These are phyloP conservation scores for Psittacus erithacus DNA, from an alignment of 2,113 vertebrate genomes.

Conservation along the genomic window DNA sequence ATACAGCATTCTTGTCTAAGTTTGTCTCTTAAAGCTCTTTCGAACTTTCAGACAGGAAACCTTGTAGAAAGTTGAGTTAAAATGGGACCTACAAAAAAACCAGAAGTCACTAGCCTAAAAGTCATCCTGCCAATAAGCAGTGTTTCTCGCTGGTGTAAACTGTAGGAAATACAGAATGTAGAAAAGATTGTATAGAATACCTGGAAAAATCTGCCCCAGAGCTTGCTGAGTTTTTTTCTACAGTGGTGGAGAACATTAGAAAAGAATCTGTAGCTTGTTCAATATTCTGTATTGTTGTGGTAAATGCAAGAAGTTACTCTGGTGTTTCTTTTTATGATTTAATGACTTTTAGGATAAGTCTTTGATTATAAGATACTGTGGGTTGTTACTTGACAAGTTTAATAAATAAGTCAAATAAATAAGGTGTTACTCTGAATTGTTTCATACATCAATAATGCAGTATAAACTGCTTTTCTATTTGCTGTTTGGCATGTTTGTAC, in stretches of 20 bases:
- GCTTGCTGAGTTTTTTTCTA: not conserved
- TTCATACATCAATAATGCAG: not conserved
- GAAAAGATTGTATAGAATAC: not conserved
- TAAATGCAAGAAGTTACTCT: not conserved
- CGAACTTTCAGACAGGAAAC: slow-evolving; percentile 32
- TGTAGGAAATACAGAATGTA: not conserved
- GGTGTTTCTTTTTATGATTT: not conserved
- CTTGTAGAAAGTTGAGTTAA: not conserved
- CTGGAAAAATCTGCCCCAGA: not conserved
- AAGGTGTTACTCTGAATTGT: not conserved
- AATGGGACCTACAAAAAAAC: not conserved
- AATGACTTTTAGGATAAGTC: not conserved
- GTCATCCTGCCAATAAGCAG: not conserved
- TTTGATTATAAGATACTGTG: not conserved
- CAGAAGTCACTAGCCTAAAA: not conserved
- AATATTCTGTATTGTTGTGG: not conserved
- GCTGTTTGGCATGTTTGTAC: not conserved
- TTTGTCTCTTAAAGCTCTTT: not conserved
- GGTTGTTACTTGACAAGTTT: not conserved
- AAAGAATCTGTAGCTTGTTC: not conserved
- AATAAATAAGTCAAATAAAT: not conserved
- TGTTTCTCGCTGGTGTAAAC: not conserved
- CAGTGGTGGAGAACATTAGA: not conserved
- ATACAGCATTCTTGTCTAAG: not conserved
- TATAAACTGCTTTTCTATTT: not conserved